phyloP scores from a whole-genome alignment of 1,140 invertebrate genomes.

The Pseudachorutes palmiensis region DNA sequence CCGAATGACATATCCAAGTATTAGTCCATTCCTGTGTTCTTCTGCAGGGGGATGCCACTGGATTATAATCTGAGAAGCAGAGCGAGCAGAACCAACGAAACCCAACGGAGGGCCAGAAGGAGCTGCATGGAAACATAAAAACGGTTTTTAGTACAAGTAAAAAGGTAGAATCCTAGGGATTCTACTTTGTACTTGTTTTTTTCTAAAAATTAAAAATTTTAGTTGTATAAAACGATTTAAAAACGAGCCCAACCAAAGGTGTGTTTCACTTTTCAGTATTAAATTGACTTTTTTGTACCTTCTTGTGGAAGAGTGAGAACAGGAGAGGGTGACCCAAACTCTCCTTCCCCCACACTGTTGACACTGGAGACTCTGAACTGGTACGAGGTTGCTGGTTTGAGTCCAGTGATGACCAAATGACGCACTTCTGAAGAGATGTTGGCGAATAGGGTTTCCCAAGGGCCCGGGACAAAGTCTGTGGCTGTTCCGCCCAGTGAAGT shows the following conservation, averaged over 20 bases:
- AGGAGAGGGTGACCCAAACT: slow-evolving; percentile 76
- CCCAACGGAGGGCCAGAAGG: slow-evolving; percentile 80
- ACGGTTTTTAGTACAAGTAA: slow-evolving; percentile 1
- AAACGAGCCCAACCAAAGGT: too few species aligned
- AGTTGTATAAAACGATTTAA: too few species aligned
- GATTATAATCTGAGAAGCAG: slow-evolving; percentile 88
- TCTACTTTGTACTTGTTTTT: too few species aligned
- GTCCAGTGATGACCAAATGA: slow-evolving; percentile 64
- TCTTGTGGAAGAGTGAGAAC: slow-evolving; percentile 83
- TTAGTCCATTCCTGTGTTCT: slow-evolving; percentile 87
- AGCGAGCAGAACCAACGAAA: slow-evolving; percentile 82
- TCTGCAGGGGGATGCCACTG: slow-evolving; percentile 93
- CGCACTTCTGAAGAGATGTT: slow-evolving; percentile 72
- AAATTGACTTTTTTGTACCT: slow-evolving; percentile 64
- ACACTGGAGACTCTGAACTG: slow-evolving; percentile 92
- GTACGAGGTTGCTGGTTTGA: slow-evolving; percentile 89
- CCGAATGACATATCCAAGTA: slow-evolving; percentile 83
- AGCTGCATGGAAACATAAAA: slow-evolving; percentile 55
- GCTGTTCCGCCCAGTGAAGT: slow-evolving; percentile 39
- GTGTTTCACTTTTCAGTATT: too few species aligned
- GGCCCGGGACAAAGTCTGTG: slow-evolving; percentile 23
- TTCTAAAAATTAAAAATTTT: too few species aligned
- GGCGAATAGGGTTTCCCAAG: slow-evolving; percentile 76
- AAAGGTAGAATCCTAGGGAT: background rate
- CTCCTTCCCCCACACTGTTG: slow-evolving; percentile 90